Conservation (phyloP, 2,888 invertebrate species). For the Sylvicola fuscatus region DNA sequence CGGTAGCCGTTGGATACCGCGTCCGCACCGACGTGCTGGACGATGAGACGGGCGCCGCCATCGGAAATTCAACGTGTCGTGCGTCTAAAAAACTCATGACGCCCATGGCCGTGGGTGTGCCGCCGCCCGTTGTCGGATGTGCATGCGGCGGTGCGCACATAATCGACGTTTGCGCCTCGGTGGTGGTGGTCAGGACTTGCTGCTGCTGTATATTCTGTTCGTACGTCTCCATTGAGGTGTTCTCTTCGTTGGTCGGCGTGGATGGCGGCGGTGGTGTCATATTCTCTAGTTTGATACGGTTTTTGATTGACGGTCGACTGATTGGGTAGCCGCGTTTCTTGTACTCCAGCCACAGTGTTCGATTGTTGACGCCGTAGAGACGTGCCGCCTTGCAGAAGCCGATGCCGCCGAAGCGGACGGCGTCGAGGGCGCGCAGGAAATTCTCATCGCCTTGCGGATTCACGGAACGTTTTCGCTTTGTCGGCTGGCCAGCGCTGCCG, state of each 20-base stretch:
- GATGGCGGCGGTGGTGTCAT: constrained; percentile 35
- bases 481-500: constrained; percentile 22
- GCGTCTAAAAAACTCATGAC: constrained; percentile 50
- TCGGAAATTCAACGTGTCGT: constrained; percentile 43
- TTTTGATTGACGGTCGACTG: constrained; percentile 56
- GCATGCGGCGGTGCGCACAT: constrained; percentile 36
- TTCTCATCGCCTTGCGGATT: constrained; percentile 71
- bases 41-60: constrained; percentile 6
- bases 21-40: constrained; percentile 36
- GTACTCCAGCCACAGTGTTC: constrained; percentile 69
- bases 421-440: constrained; percentile 60
- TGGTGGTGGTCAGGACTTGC: constrained; percentile 21
- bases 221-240: constrained; percentile 22
- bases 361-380: constrained; percentile 66
- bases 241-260: constrained; percentile 23
- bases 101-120: constrained; percentile 28
- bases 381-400: constrained; percentile 73
- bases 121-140: constrained; percentile 13
- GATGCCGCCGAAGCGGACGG: constrained; percentile 62
- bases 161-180: constrained; percentile 30
- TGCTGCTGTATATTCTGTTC: constrained; percentile 18
- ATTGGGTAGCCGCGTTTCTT: constrained; percentile 69
- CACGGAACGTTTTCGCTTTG: constrained; percentile 48
- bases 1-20: constrained; percentile 13
- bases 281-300: constrained; percentile 48